Conservation (phyloP, 2,113 vertebrate genomes). For the Indicator indicator region DNA sequence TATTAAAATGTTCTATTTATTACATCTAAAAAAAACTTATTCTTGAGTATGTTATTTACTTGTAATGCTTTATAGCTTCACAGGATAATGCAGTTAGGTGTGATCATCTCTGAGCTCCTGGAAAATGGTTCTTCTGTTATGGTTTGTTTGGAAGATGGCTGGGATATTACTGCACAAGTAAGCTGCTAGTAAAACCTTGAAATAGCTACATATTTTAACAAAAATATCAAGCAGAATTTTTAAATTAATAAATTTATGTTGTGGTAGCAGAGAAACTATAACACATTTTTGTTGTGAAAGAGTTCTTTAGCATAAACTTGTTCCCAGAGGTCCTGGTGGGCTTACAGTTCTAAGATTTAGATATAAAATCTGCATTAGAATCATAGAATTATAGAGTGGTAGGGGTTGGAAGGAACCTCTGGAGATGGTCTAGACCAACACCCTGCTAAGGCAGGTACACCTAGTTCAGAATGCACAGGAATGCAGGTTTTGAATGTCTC, state of each 20-base stretch:
- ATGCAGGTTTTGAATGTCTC: too few species aligned
- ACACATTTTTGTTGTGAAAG: background rate
- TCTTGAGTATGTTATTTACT: background rate
- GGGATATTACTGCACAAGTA: slow-evolving; percentile 97
- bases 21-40: background rate
- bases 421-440: too few species aligned
- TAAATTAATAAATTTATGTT: background rate
- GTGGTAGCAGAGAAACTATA: background rate
- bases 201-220: background rate
- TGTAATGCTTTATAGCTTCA: slow-evolving; percentile 84
- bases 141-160: slow-evolving; percentile 96
- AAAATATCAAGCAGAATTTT: background rate
- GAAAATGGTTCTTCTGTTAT: slow-evolving; percentile 94
- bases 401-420: too few species aligned
- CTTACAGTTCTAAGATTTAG: background rate
- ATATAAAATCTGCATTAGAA: background rate
- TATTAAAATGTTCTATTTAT: background rate
- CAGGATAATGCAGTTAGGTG: slow-evolving; percentile 90
- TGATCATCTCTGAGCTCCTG: slow-evolving; percentile 91
- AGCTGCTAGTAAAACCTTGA: slow-evolving; percentile 40
- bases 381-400: too few species aligned
- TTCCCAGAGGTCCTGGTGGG: background rate
- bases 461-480: too few species aligned
- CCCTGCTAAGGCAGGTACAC: too few species aligned
- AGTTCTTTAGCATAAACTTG: background rate